These are phyloP conservation scores for Cryptomyrus ogoouensis DNA, from an alignment of 2,113 vertebrate genomes.

Conservation along the genomic window DNA sequence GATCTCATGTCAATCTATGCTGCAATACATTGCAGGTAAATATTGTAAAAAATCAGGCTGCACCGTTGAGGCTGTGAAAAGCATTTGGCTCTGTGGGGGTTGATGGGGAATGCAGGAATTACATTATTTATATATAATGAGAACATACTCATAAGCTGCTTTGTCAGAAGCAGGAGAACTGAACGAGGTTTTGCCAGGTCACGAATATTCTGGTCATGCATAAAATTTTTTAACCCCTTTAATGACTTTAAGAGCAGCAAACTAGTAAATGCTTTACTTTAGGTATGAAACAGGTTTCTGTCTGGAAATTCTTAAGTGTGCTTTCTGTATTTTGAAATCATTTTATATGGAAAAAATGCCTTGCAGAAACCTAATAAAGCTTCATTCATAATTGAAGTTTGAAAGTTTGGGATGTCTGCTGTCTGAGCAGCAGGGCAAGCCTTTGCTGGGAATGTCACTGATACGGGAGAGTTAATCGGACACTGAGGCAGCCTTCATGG, in stretches of 20 bases:
- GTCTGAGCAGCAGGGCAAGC: not conserved
- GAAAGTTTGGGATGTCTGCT: not conserved
- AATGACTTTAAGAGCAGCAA: not conserved
- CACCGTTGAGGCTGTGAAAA: not conserved
- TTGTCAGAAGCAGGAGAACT: not conserved
- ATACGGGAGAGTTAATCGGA: not conserved
- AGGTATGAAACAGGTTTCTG: not conserved
- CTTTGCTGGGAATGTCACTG: not conserved
- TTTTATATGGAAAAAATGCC: not conserved
- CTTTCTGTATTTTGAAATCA: not conserved
- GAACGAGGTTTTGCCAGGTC: not conserved
- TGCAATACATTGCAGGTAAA: not conserved
- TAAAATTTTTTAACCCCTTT: not conserved
- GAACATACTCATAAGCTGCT: not conserved
- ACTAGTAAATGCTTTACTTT: not conserved
- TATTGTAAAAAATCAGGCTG: not conserved
- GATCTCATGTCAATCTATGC: not conserved
- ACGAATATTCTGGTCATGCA: not conserved
- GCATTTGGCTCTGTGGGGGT: not conserved
- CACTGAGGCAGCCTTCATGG: not conserved
- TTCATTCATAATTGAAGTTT: not conserved
- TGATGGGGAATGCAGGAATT: not conserved
- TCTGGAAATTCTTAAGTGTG: not conserved
- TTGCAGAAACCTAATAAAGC: not conserved
- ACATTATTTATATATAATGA: not conserved